Evolutionary conservation across 1,140 invertebrate genomes (phyloP), one percentile per base, ranked within the genome.

Genomic region (Ctenoplectra terminalis): DNA sequence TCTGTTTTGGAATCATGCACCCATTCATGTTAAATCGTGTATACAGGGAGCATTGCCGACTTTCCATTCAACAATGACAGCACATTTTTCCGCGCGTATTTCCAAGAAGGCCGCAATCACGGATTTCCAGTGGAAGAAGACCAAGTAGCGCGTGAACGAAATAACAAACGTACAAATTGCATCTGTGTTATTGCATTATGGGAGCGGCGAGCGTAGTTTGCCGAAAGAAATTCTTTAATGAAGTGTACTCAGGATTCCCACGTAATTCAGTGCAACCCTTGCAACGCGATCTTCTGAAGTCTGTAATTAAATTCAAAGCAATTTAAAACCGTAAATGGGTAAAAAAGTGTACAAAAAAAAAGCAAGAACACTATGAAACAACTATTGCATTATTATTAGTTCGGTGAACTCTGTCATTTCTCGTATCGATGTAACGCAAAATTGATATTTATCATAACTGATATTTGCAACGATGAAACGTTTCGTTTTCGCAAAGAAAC

Each of bases 221-320:
- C 26, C 54, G 67, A 79, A 79, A 61, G 76, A 67, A 72, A 79
- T 79, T 79, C 67, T 61, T 72, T 56, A 17, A 52, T 50, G 0
- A 79, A 72, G 67, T 71, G 67, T 71, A 71, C 61, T 63, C 67
- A 15, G 67, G 20, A 78, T 78, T 78, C 66, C 66, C 66, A 79
- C 67, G 67, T 79, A 79, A 72, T 61, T 72, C 20, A n/a, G 54
- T 26, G 52, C 11, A 23, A 7, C 7, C n/a, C 20, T 0, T 0
- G 43, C 15, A 60, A 78, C 29, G 54, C 40, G 54, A 31, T 46
- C 26, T 56, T 40, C 23, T 26, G 15, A 40, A 29, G n/a, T 75
- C 23, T 17, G 26, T 54, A 67, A 56, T 67, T 67, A 77, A 13
- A 60, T n/a, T 46, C 26, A 13, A 40, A n/a, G 23, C 20, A 40